Conservation (phyloP, 92 coral and sea anemone genomes). For the Umimayanthus kanabou region DNA sequence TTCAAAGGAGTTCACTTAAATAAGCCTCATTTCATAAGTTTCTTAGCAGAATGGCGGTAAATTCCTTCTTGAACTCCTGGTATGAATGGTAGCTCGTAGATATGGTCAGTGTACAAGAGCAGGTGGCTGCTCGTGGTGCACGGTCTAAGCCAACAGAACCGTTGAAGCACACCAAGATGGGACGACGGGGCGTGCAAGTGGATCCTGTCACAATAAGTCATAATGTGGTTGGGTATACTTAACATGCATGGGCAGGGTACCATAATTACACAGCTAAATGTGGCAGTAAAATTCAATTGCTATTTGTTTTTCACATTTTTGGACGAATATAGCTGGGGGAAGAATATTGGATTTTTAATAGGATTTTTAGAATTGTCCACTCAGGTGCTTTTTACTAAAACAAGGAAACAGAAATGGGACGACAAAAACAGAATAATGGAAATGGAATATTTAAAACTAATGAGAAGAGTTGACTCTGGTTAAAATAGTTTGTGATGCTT, state of each 20-base stretch:
- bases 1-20: constrained; percentile 21
- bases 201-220: constrained; percentile 61
- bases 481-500: too few relatives aligned
- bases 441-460: too few relatives aligned
- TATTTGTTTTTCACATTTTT: constrained; percentile 15
- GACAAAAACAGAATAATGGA: constrained; percentile 1
- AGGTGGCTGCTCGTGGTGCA: constrained; percentile 53
- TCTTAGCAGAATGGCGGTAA: constrained; percentile 35
- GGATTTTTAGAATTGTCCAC: constrained; percentile 10
- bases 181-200: constrained; percentile 34
- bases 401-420: constrained; percentile 17
- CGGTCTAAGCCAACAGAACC: constrained; percentile 44
- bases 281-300: constrained; percentile 13
- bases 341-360: constrained; percentile 5
- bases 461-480: too few relatives aligned
- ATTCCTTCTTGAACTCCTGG: constrained; percentile 52
- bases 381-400: constrained; percentile 14
- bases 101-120: constrained; percentile 47
- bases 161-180: constrained; percentile 51
- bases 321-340: constrained; percentile 17
- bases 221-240: constrained; percentile 14
- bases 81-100: constrained; percentile 52
- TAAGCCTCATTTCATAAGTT: constrained; percentile 26
- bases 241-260: constrained; percentile 24
- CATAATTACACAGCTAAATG: constrained; percentile 8